These are phyloP conservation scores for Matsumyia berberina DNA, from an alignment of 2,888 invertebrate species.

Conservation along the genomic window DNA sequence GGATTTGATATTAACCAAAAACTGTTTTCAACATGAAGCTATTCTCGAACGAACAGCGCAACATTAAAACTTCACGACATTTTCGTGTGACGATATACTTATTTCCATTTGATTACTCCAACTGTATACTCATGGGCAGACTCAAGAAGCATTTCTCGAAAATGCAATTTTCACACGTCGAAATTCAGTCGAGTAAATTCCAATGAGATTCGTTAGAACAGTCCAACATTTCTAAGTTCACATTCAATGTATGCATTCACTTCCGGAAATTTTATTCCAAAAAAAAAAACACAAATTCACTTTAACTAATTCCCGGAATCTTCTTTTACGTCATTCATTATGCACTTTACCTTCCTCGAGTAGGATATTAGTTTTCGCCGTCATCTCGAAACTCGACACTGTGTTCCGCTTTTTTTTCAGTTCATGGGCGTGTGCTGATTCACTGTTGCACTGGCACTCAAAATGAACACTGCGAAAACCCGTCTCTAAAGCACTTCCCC, in stretches of 20 bases:
- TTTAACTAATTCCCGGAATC: constrained; percentile 16
- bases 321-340: neutral
- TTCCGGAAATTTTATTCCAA: constrained; percentile 16
- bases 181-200: constrained; percentile 1
- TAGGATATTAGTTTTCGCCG: constrained; percentile 51
- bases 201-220: neutral
- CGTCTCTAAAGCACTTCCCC: neutral
- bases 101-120: no score
- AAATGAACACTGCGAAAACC: neutral
- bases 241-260: constrained; percentile 10
- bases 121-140: no score
- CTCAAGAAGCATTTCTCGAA: no score
- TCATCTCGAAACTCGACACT: constrained; percentile 63
- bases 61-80: no score
- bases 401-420: neutral
- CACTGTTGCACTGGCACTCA: constrained; percentile 8
- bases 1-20: no score
- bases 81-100: no score
- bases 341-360: constrained; percentile 63
- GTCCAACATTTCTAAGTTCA: neutral
- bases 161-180: no score
- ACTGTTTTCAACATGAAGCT: no score
- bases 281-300: neutral
- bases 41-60: no score
- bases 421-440: constrained; percentile 25